Evolutionary conservation across 2,888 invertebrate species (phyloP).

Genomic region (Parnassius smintheus): DNA sequence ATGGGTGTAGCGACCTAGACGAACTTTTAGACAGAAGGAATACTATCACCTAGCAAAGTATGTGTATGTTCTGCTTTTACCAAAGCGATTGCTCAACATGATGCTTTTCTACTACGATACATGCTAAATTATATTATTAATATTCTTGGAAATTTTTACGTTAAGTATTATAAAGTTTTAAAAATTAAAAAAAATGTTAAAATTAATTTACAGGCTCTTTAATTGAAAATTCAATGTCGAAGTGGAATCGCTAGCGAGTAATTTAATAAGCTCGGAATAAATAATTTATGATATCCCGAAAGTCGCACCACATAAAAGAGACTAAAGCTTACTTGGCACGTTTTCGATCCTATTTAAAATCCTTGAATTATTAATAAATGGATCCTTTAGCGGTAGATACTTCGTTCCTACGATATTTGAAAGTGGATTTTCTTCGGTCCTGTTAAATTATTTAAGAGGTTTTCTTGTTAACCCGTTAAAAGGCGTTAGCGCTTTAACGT

Average conservation of each 20-base stretch:
- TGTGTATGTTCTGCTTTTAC: too few species aligned
- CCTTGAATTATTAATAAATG: slow-evolving; percentile 64
- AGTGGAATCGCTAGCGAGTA: neutral
- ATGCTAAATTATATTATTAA: too few species aligned
- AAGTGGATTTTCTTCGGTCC: slow-evolving; percentile 22
- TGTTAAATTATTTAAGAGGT: slow-evolving; percentile 26
- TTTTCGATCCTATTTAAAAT: slow-evolving; percentile 74
- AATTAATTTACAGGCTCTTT: too few species aligned
- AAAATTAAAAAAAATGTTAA: too few species aligned
- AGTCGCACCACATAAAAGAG: slow-evolving; percentile 37
- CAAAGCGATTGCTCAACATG: too few species aligned
- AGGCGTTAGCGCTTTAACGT: neutral
- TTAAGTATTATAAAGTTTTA: too few species aligned
- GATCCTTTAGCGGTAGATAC: slow-evolving; percentile 37
- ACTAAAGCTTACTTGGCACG: slow-evolving; percentile 59
- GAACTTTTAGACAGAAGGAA: too few species aligned
- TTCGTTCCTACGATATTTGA: slow-evolving; percentile 22
- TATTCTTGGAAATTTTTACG: too few species aligned
- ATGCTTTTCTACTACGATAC: too few species aligned
- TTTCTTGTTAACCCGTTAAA: slow-evolving; percentile 21
- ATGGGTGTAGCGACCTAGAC: too few species aligned
- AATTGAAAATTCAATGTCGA: neutral
- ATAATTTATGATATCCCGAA: slow-evolving; percentile 44
- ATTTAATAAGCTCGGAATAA: slow-evolving; percentile 11
- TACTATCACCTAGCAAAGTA: too few species aligned